Base-by-base conservation (phyloP, 2,113 vertebrate species). In the Petromus typicus region DNA sequence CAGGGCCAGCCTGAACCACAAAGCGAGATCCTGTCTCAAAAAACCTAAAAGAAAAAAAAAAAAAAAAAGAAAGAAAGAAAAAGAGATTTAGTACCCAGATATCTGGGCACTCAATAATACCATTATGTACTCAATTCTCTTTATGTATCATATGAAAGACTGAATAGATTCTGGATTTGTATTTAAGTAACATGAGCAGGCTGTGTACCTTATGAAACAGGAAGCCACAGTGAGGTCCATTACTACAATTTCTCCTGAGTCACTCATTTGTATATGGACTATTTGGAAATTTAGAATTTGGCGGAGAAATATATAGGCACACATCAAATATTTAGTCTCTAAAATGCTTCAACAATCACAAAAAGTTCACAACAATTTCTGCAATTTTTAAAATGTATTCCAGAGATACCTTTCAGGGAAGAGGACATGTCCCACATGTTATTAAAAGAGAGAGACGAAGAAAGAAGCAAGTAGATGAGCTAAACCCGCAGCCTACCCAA, bases 111-210 rank as follows among this genome's bases (percentile, higher is more conserved):
- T 61, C 67, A 87, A 34, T 69, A 64, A 80, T 69, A 5, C 57
- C 79, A 85, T 9, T 63, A 61, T 66, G 34, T 5, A 75, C 22
- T 76, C 22, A 83, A 85, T 63, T 92, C 20, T 76, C 54, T 93
- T 83, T 84, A 84, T 13, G 0, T 32, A 13, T 37, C 27, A 91
- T 34, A 59, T 57, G 13, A 85, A 90, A 93, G 45, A 30, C 34
- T 14, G 37, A 66, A 54, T 10, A 48, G 30, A 76, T 66, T 57
- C 45, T 76, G 16, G 14, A 23, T 95, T 64, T 64, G 10, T 73
- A 81, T 90, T 86, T 93, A 92, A 90, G 61, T 84, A 94, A 93
- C 95, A 27, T 85, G 34, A 85, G 40, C 13, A 94, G 82, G 4
- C 78, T 7, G 11, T 63, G 45, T 71, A 88, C 63, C 85, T 85